Conservation (phyloP, 2,888 invertebrate genomes). For the Erebia epiphron region DNA sequence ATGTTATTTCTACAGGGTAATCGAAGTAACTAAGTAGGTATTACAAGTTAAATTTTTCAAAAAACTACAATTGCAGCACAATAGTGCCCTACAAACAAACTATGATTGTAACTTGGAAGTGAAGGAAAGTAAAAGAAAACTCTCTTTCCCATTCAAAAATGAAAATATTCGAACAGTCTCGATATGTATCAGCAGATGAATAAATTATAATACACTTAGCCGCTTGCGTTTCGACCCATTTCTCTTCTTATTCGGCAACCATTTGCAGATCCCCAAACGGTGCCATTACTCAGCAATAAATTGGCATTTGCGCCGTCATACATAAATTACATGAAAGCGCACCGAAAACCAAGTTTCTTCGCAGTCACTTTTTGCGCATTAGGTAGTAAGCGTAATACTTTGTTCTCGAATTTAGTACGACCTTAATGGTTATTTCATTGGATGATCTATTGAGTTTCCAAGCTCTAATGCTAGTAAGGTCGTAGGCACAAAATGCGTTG, state of each 20-base stretch:
- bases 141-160: neutral
- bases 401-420: constrained; percentile 38
- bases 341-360: constrained; percentile 72
- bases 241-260: constrained; percentile 79
- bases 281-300: constrained; percentile 82
- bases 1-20: no score
- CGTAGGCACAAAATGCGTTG: neutral
- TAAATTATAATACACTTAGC: constrained; percentile 82
- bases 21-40: no score
- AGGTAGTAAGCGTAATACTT: constrained; percentile 45
- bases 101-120: neutral
- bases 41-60: no score
- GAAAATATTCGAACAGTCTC: constrained; percentile 1
- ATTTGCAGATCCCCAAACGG: constrained; percentile 81
- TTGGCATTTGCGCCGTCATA: constrained; percentile 82
- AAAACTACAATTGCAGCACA: no score
- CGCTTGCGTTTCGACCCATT: constrained; percentile 75
- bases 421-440: constrained; percentile 36
- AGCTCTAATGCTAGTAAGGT: constrained; percentile 11
- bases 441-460: constrained; percentile 29
- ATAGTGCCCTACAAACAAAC: neutral
- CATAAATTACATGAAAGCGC: constrained; percentile 77
- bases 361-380: constrained; percentile 70
- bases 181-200: constrained; percentile 13
- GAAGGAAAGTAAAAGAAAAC: neutral